These are phyloP conservation scores for Drosophila busckii DNA, from an alignment of 1,140 invertebrate genomes.

Conservation along the genomic window DNA sequence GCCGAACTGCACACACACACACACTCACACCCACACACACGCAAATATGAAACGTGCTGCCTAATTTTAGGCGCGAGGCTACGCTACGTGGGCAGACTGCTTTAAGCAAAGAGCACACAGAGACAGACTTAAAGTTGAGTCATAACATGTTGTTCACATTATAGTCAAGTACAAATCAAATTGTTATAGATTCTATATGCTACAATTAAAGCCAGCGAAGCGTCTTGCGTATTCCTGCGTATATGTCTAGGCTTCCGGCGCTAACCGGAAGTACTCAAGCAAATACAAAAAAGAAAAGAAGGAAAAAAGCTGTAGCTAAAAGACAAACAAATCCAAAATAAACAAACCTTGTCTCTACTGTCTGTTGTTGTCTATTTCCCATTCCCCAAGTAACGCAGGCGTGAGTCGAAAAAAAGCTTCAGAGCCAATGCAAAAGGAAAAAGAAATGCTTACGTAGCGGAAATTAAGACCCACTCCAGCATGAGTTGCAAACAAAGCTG, in stretches of 20 bases:
- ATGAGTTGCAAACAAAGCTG: constrained; percentile 60
- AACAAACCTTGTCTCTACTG: constrained; percentile 41
- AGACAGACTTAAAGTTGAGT: constrained; percentile 21
- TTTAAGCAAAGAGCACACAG: too few relatives aligned
- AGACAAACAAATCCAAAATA: constrained; percentile 60
- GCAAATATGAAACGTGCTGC: constrained; percentile 25
- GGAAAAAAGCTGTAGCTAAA: constrained; percentile 35
- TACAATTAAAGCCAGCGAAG: constrained; percentile 58
- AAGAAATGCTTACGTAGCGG: constrained; percentile 70
- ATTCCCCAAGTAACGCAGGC: constrained; percentile 13
- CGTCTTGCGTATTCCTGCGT: constrained; percentile 27
- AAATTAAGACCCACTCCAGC: constrained; percentile 71
- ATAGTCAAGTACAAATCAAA: constrained; percentile 32
- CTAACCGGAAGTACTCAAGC: constrained; percentile 70
- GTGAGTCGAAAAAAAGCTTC: constrained; percentile 14
- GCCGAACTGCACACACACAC: constrained; percentile 28
- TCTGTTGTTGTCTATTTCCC: background rate
- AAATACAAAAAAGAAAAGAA: constrained; percentile 29
- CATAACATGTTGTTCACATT: constrained; percentile 27
- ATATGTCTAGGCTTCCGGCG: constrained; percentile 51
- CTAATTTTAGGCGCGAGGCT: constrained; percentile 38
- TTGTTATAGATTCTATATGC: constrained; percentile 20
- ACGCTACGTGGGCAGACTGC: constrained; percentile 27
- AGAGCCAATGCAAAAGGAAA: constrained; percentile 16
- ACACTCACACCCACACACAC: constrained; percentile 13